Conservation (phyloP, 1,140 invertebrate species). For the Apis mellifera region Amel_HAv3.1 CM009939.2:11108001-11108500, state of each 20-base stretch:
- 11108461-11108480: constrained; percentile 22
- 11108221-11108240: background rate
- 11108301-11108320: background rate
- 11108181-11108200: background rate
- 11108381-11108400: constrained; percentile 38
- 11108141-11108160: too few relatives aligned
- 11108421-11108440: constrained; percentile 34
- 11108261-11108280: background rate
- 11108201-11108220: background rate
- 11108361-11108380: constrained; percentile 42
- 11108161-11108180: too few relatives aligned
- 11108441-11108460: constrained; percentile 7
- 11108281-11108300: constrained; percentile 21
- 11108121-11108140: too few relatives aligned
- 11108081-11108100: too few relatives aligned
- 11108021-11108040: too few relatives aligned
- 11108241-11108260: background rate
- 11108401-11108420: constrained; percentile 37
- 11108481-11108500: constrained; percentile 4
- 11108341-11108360: constrained; percentile 1
- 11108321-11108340: constrained; percentile 3
- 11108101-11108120: too few relatives aligned
- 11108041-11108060: too few relatives aligned
- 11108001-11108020: too few relatives aligned
- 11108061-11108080: too few relatives aligned